These are phyloP conservation scores for Podarcis raffonei DNA, from an alignment of 2,113 vertebrate genomes.

Conservation along the genomic window DNA sequence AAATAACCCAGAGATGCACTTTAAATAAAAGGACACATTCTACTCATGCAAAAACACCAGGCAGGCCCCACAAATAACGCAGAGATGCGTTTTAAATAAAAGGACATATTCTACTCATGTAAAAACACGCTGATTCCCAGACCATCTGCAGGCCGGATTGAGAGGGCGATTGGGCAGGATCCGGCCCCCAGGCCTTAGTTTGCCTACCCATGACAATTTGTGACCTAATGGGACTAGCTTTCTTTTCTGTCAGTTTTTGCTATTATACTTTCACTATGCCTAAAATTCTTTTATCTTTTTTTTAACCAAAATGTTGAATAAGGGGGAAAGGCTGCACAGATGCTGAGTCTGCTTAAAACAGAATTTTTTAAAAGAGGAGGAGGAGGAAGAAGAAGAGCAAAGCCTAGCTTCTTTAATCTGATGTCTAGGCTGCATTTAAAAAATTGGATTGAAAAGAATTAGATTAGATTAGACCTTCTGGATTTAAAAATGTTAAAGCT, in stretches of 20 bases:
- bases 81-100: no score
- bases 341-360: conserved; percentile 84
- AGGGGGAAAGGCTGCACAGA: conserved; percentile 79
- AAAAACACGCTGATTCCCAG: no score
- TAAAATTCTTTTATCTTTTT: conserved; percentile 39
- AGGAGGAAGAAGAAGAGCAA: conserved; percentile 87
- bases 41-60: no score
- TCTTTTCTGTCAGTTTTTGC: conserved; percentile 17
- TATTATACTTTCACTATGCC: conserved; percentile 36
- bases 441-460: conserved; percentile 99
- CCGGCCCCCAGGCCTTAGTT: no score
- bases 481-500: conserved; percentile 96
- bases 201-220: no score
- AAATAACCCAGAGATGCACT: no score
- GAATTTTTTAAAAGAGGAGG: conserved; percentile 78
- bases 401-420: conserved; percentile 88
- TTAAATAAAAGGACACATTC: no score
- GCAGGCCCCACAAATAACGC: no score
- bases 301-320: conserved; percentile 32
- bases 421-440: conserved; percentile 95
- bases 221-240: not conserved
- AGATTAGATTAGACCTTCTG: conserved; percentile 96
- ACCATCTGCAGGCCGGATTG: accelerated
- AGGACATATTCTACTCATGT: no score
- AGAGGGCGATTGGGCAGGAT: no score